phyloP scores from a whole-genome alignment of 2,113 vertebrate species.

The Phocoena phocoena region DNA sequence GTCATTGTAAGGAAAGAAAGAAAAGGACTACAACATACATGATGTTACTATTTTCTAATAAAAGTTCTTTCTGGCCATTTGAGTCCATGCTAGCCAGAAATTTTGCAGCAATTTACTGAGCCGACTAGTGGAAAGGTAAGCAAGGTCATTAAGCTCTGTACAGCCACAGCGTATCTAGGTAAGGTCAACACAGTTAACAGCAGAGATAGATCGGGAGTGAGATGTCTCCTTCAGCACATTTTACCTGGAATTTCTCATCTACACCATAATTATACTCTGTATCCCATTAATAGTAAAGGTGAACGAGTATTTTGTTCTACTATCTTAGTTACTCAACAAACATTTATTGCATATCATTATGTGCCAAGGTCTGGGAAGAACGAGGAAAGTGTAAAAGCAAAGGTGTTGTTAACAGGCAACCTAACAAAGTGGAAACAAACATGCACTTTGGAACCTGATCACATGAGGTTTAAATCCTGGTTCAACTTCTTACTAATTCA shows the following conservation, averaged over 20 bases:
- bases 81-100: neutral
- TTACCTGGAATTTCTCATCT: neutral
- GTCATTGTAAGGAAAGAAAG: neutral
- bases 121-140: neutral
- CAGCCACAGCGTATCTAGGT: neutral
- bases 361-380: neutral
- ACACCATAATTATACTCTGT: neutral
- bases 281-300: neutral
- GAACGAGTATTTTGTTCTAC: neutral
- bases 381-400: neutral
- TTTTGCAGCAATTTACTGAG: neutral
- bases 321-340: conserved; percentile 4
- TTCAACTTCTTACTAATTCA: neutral
- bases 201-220: neutral
- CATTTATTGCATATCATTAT: neutral
- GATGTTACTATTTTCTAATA: neutral
- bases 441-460: neutral
- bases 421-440: neutral
- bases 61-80: neutral
- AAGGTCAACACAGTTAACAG: neutral
- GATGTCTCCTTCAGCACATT: neutral
- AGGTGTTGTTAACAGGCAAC: neutral
- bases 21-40: neutral
- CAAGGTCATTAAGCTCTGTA: neutral
- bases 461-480: neutral